Percentiles rank a stretch among this genome's conserved stretches.
These are phyloP conservation scores for Sphinx pinastri DNA, from an alignment of 2,888 invertebrate genomes.

Conservation along the genomic window DNA sequence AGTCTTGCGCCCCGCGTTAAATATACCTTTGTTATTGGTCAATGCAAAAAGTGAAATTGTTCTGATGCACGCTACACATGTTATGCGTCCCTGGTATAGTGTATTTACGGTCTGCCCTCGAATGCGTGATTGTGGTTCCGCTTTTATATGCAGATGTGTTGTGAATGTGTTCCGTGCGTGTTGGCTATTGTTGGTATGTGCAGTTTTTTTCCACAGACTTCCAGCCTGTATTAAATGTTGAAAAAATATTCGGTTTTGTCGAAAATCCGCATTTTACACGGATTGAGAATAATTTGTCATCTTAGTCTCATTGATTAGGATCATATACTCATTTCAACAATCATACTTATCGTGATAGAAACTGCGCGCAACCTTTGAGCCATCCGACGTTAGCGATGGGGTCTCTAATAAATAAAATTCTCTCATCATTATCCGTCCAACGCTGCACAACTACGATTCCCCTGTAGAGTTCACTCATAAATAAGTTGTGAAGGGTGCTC, in stretches of 20 bases:
- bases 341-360: neutral
- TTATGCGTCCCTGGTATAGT: neutral
- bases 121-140: neutral
- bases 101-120: neutral
- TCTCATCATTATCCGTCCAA: slow-evolving; percentile 23
- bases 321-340: neutral
- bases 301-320: no score
- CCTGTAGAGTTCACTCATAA: slow-evolving; percentile 65
- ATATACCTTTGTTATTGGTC: slow-evolving; percentile 58
- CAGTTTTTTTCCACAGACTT: no score
- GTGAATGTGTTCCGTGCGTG: neutral
- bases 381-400: no score
- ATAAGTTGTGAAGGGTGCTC: slow-evolving; percentile 65
- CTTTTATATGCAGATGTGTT: neutral
- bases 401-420: slow-evolving; percentile 24
- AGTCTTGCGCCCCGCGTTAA: slow-evolving; percentile 49
- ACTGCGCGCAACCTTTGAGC: neutral
- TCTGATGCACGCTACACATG: neutral
- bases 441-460: slow-evolving; percentile 15
- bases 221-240: no score
- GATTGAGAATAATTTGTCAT: neutral
- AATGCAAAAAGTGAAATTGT: slow-evolving; percentile 21
- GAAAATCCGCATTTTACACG: no score
- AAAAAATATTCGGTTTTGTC: no score
- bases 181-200: no score